These are phyloP conservation scores for Aphodius sticticus DNA, from an alignment of 2,888 invertebrate genomes.

Conservation along the genomic window DNA sequence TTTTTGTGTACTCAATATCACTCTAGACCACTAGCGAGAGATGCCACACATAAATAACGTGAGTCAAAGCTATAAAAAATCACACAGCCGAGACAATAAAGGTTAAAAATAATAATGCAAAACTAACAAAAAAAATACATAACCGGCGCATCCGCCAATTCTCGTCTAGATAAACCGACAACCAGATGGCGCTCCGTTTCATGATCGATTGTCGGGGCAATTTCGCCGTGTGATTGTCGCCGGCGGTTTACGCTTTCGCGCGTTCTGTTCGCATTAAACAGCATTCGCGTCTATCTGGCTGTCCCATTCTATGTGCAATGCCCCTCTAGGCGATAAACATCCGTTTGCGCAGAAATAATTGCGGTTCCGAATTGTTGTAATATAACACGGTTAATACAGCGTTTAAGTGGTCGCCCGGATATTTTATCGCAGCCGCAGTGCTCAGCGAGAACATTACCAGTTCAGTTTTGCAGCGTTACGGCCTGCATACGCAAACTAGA, in stretches of 20 bases:
- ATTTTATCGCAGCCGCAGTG: background rate
- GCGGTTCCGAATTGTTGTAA: background rate
- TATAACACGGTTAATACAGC: background rate
- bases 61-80: no score
- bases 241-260: background rate
- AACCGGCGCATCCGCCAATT: background rate
- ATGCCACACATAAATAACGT: no score
- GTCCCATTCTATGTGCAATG: background rate
- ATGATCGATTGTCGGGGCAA: background rate
- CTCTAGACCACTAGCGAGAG: no score
- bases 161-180: background rate
- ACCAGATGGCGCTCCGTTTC: background rate
- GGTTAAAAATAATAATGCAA: background rate
- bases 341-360: background rate
- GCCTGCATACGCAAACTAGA: background rate
- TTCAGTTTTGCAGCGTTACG: background rate
- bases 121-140: background rate
- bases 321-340: background rate
- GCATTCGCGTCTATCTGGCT: background rate
- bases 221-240: background rate
- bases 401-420: conserved; percentile 4
- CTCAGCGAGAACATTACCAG: background rate
- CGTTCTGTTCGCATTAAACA: background rate
- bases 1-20: no score
- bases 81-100: no score